Evolutionary conservation across 2,797 vertebrate genomes (phyloP).

Genomic region (Chelmon rostratus): DNA sequence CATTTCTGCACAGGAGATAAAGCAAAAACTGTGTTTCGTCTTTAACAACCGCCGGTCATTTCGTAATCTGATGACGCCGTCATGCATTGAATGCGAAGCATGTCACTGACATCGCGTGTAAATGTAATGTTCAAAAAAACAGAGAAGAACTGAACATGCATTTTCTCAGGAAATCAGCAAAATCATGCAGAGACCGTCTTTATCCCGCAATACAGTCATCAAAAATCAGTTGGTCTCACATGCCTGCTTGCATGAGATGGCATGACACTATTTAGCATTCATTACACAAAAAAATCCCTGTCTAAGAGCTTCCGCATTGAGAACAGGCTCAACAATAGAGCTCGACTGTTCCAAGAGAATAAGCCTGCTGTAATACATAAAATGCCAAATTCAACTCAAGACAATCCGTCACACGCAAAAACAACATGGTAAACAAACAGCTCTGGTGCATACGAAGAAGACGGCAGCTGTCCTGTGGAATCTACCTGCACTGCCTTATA

Average conservation of each 20-base stretch:
- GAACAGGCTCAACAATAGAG: constrained; percentile 42
- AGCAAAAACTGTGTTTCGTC: constrained; percentile 17
- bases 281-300: constrained; percentile 28
- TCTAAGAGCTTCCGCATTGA: constrained; percentile 44
- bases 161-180: constrained; percentile 20
- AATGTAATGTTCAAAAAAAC: background rate
- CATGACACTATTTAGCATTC: constrained; percentile 50
- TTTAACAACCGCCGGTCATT: constrained; percentile 23
- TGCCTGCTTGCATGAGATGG: constrained; percentile 43
- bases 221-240: constrained; percentile 41
- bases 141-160: background rate
- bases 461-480: background rate
- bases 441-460: constrained; percentile 11
- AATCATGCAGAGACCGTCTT: constrained; percentile 18
- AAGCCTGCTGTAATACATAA: constrained; percentile 26
- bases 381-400: constrained; percentile 21
- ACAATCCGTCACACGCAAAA: constrained; percentile 26
- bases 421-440: constrained; percentile 27
- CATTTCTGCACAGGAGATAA: constrained; percentile 42
- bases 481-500: background rate
- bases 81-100: constrained; percentile 7
- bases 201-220: constrained; percentile 30
- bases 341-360: constrained; percentile 42
- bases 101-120: background rate
- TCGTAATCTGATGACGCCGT: constrained; percentile 1